phyloP scores from a whole-genome alignment of 2,113 vertebrate species.

The Antennarius striatus region DNA sequence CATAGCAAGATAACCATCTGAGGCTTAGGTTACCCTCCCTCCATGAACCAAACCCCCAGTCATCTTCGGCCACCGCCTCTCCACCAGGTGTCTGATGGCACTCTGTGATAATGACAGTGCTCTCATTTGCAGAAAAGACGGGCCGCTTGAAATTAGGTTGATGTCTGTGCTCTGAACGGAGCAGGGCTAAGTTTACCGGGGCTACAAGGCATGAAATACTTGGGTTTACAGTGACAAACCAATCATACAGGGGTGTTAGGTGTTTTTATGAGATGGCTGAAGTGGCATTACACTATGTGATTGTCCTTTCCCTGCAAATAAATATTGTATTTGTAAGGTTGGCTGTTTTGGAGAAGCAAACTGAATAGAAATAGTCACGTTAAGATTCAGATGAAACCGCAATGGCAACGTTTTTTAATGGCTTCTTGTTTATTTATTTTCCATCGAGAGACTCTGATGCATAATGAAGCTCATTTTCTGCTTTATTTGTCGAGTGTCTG shows the following conservation, averaged over 20 bases:
- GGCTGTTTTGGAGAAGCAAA: neutral
- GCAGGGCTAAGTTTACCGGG: constrained; percentile 69
- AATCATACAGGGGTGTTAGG: constrained; percentile 9
- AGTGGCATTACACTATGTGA: neutral
- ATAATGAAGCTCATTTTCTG: constrained; percentile 16
- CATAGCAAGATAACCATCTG: constrained; percentile 78
- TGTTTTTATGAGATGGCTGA: constrained; percentile 3
- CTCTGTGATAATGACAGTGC: constrained; percentile 73
- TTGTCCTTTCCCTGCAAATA: neutral
- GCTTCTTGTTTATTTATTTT: neutral
- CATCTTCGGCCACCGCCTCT: constrained; percentile 53
- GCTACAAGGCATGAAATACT: constrained; percentile 64
- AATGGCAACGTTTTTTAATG: neutral
- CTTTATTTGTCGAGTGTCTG: constrained; percentile 3
- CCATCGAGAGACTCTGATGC: neutral
- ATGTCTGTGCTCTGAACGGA: constrained; percentile 61
- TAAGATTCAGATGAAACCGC: neutral
- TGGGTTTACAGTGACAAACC: constrained; percentile 51
- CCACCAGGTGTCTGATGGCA: constrained; percentile 80
- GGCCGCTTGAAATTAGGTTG: constrained; percentile 65
- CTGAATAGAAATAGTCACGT: constrained; percentile 8
- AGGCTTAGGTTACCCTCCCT: constrained; percentile 75
- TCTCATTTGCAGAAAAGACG: constrained; percentile 64
- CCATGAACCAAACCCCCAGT: constrained; percentile 52
- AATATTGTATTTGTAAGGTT: neutral